A percentile compares a stretch with the other conserved stretches of the same genome.
These are phyloP conservation scores for Xestia c-nigrum DNA, from an alignment of 2,888 invertebrate genomes.

Conservation along the genomic window DNA sequence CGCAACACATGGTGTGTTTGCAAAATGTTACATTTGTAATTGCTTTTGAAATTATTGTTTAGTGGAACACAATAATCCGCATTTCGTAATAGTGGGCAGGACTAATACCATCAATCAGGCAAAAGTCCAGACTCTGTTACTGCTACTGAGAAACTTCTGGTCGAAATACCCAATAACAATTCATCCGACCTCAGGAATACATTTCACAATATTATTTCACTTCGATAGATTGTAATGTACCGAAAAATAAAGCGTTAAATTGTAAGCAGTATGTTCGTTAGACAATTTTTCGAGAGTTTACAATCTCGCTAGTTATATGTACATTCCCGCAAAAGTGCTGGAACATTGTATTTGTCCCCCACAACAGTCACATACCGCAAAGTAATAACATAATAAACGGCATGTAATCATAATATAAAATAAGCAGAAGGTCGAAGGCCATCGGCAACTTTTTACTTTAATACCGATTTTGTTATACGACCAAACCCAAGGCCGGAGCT, in stretches of 20 bases:
- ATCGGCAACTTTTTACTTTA: constrained; percentile 16
- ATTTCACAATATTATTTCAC: too few relatives aligned
- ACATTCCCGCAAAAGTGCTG: background rate
- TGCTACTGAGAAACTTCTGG: too few relatives aligned
- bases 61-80: background rate
- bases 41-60: background rate
- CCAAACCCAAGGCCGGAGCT: constrained; percentile 13
- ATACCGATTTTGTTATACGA: constrained; percentile 46
- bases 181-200: too few relatives aligned
- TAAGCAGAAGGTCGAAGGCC: constrained; percentile 2
- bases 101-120: too few relatives aligned
- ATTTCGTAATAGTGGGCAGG: too few relatives aligned
- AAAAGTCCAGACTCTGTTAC: too few relatives aligned
- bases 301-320: too few relatives aligned
- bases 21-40: constrained; percentile 1
- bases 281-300: too few relatives aligned
- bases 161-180: too few relatives aligned
- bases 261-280: too few relatives aligned
- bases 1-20: constrained; percentile 16
- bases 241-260: too few relatives aligned
- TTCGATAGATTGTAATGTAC: too few relatives aligned
- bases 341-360: background rate
- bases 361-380: constrained; percentile 4
- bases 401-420: constrained; percentile 18
- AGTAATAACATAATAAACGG: constrained; percentile 17